Conservation (phyloP, 2,113 vertebrate species). For the Quiscalus mexicanus region DNA sequence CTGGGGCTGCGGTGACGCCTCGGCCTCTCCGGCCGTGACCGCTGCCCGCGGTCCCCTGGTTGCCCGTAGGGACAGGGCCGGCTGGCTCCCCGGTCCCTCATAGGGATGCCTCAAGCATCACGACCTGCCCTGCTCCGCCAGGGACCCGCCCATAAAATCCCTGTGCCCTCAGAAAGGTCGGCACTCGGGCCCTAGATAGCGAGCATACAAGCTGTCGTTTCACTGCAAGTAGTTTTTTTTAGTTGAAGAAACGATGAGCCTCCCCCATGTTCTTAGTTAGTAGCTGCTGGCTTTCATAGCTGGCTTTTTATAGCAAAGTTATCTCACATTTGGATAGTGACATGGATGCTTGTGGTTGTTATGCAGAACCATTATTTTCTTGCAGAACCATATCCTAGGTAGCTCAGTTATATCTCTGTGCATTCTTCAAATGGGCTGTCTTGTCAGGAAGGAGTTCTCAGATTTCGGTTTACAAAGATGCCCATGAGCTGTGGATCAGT, state of each 20-base stretch:
- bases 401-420: neutral
- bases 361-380: neutral
- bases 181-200: neutral
- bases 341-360: neutral
- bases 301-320: neutral
- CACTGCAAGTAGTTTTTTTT: neutral
- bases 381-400: neutral
- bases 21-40: neutral
- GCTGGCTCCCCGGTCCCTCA: neutral
- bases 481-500: accelerated
- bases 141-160: neutral
- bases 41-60: neutral
- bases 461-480: neutral
- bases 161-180: neutral
- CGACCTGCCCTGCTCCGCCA: neutral
- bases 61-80: neutral
- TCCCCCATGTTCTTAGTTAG: neutral
- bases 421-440: accelerated
- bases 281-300: neutral
- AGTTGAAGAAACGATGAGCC: neutral
- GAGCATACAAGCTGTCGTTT: neutral
- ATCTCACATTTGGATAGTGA: neutral
- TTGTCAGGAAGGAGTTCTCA: neutral
- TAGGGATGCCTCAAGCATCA: neutral
- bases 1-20: neutral